Conservation (phyloP, 2,797 vertebrate species). For the Enteromius fasciolatus region DNA sequence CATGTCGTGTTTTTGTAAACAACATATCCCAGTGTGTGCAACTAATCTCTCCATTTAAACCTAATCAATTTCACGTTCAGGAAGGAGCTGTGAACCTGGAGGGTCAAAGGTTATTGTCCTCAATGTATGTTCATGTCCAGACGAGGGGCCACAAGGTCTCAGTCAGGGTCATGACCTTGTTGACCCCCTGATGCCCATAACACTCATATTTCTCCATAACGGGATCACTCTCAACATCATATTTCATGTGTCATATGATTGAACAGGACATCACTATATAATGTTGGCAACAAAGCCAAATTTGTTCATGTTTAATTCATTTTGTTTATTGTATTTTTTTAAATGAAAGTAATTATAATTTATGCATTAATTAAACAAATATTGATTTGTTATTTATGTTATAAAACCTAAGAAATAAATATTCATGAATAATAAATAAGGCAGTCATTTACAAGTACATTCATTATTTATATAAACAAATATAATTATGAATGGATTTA, state of each 20-base stretch:
- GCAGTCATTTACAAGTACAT: neutral
- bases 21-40: neutral
- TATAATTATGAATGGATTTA: neutral
- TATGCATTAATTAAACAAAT: neutral
- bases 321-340: neutral
- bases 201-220: constrained; percentile 51
- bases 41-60: constrained; percentile 20
- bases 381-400: neutral
- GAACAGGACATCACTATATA: constrained; percentile 3
- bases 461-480: neutral
- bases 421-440: neutral
- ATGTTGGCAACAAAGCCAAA: constrained; percentile 5
- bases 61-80: constrained; percentile 43
- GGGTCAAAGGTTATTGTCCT: constrained; percentile 79
- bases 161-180: constrained; percentile 74
- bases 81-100: constrained; percentile 76
- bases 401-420: neutral
- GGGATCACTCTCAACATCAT: constrained; percentile 39
- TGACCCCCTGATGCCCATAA: constrained; percentile 67
- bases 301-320: neutral
- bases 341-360: neutral
- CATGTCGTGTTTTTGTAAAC: constrained; percentile 34
- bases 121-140: constrained; percentile 72
- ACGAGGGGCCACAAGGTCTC: constrained; percentile 72
- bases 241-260: constrained; percentile 34